Evolutionary conservation across 2,888 invertebrate species (phyloP), one percentile per base, ranked within the genome.

Genomic region (Anoplius nigerrimus): DNA sequence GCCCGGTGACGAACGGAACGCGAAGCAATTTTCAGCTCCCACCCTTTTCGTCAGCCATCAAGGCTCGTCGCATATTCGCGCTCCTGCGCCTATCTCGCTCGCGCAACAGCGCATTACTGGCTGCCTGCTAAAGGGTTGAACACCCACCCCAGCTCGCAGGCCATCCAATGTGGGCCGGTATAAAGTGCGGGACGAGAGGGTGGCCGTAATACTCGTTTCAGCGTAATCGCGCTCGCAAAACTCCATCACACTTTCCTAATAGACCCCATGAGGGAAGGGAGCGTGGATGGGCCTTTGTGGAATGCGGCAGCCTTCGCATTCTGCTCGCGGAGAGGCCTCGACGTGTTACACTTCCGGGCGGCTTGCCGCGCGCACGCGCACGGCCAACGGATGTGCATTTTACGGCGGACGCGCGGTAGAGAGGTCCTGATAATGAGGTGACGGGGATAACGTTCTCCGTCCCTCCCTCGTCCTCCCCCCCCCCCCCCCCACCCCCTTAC

Each of bases 181-280:
- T 64, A 62, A 43, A 55, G 65, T 62, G 75, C 62, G 61, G 43
- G 16, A 64, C 69, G 60, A 66, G 78, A 80, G 82, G 82, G n/a
- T n/a, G 84, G 88, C 88, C 34, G 34, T 34, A 34, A 89, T 89
- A 88, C 88, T 89, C 89, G 88, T 89, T 88, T 86, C 86, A 84
- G 89, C 88, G 87, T 89, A 89, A 89, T 89, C 89, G 88, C 86
- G 87, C 89, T 88, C 85, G 87, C 89, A 89, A 88, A 89, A 89
- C 89, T 89, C 89, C 88, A 89, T 89, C 89, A 89, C 89, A 87
- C 88, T 89, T 88, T 88, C 85, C 88, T 89, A 89, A 89, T 89
- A 89, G 88, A 88, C 86, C 84, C 82, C 82, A 81, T 77, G 83
- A 80, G 85, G 83, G 34, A 34, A 34, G 34, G n/a, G 85, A 82